Conservation (phyloP, 2,797 vertebrate species). For the Nothura maculosa region DNA sequence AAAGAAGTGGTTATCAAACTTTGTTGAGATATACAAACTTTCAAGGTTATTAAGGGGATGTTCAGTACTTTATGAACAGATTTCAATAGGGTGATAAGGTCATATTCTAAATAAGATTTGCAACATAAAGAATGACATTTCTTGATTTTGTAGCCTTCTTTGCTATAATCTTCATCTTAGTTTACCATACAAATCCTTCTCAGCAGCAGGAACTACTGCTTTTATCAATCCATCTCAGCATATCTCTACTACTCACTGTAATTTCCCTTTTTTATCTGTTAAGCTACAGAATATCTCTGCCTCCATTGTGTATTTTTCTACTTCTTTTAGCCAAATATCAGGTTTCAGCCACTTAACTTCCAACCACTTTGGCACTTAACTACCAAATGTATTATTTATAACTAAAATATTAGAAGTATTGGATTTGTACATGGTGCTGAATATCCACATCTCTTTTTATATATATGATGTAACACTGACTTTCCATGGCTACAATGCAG, state of each 20-base stretch:
- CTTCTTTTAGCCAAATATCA: neutral
- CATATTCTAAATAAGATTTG: neutral
- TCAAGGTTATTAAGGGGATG: neutral
- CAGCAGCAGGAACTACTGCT: neutral
- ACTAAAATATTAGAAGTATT: neutral
- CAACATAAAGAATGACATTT: neutral
- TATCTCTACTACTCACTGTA: neutral
- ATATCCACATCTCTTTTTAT: neutral
- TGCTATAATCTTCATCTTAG: neutral
- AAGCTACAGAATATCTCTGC: neutral
- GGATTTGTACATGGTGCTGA: neutral
- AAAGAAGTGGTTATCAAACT: neutral
- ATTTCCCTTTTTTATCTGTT: neutral
- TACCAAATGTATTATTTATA: neutral
- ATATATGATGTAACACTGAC: neutral
- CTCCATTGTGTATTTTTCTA: neutral
- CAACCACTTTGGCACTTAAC: neutral
- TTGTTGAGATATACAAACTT: neutral
- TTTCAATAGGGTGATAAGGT: neutral
- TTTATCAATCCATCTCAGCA: neutral
- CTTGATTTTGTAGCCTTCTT: neutral
- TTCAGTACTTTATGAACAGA: neutral
- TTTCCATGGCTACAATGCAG: neutral
- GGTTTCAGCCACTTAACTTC: neutral
- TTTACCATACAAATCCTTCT: constrained; percentile 13